phyloP scores from a whole-genome alignment of 2,888 invertebrate genomes.

The Alloscopus bannaensis region DNA sequence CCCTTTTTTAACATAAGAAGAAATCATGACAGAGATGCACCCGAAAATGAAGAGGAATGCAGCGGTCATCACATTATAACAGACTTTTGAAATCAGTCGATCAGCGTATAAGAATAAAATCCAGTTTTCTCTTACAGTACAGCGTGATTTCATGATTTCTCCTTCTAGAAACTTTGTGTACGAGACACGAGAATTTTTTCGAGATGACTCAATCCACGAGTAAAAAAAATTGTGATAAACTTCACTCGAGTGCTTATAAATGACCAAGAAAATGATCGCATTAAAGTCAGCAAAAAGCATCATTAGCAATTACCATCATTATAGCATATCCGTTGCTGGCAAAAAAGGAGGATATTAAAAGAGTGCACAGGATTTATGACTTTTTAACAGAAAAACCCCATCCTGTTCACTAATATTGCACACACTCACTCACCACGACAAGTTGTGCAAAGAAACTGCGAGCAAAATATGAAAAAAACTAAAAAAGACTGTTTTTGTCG shows the following conservation, averaged over 20 bases:
- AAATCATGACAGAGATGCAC: slow-evolving; percentile 13
- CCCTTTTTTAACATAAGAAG: too few species aligned
- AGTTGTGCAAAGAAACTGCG: too few species aligned
- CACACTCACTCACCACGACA: too few species aligned
- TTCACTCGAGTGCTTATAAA: too few species aligned
- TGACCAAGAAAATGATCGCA: neutral
- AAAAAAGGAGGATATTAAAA: slow-evolving; percentile 7
- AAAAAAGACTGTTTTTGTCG: too few species aligned
- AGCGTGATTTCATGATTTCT: too few species aligned
- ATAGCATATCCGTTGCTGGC: slow-evolving; percentile 42
- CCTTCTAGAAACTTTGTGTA: too few species aligned
- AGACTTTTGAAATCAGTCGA: slow-evolving; percentile 12
- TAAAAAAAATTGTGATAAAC: slow-evolving; percentile 7
- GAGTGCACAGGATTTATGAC: neutral
- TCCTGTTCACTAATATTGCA: neutral
- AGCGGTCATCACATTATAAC: neutral
- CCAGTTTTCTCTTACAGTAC: slow-evolving; percentile 29
- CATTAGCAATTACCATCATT: slow-evolving; percentile 8
- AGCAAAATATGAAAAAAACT: too few species aligned
- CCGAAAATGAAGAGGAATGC: slow-evolving; percentile 28
- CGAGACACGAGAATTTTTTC: slow-evolving; percentile 14
- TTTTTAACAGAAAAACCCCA: neutral
- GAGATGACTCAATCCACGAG: slow-evolving; percentile 29
- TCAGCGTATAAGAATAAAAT: slow-evolving; percentile 22
- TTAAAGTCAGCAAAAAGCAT: neutral